These are phyloP conservation scores for Sorex araneus DNA, from an alignment of 2,113 vertebrate species.

Conservation along the genomic window DNA sequence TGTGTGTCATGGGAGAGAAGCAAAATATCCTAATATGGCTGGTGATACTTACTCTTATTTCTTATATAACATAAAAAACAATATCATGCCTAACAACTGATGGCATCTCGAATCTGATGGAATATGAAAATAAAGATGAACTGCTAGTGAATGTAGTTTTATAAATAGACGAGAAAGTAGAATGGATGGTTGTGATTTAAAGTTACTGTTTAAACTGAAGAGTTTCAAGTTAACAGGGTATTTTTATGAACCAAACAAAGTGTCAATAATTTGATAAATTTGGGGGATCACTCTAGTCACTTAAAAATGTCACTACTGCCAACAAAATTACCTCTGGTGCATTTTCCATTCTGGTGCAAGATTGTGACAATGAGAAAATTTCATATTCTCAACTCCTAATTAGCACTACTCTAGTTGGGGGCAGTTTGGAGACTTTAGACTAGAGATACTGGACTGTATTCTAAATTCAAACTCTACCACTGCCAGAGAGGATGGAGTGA, in stretches of 20 bases:
- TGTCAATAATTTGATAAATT: not conserved
- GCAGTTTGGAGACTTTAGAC: constrained; percentile 23
- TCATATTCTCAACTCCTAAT: constrained; percentile 27
- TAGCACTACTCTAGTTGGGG: constrained; percentile 14
- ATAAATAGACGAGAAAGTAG: not conserved
- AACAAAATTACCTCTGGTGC: not conserved
- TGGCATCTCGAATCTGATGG: constrained; percentile 37
- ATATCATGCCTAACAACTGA: not conserved
- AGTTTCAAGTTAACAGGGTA: constrained; percentile 24
- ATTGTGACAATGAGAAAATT: not conserved
- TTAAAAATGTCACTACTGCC: constrained; percentile 37
- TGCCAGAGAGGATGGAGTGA: not conserved
- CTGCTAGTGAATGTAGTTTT: not conserved
- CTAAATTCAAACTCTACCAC: not conserved
- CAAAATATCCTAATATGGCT: not conserved
- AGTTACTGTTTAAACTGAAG: not conserved
- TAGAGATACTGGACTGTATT: not conserved
- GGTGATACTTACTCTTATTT: constrained; percentile 9
- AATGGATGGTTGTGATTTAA: not conserved
- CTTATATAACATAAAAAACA: constrained; percentile 40
- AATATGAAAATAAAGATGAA: not conserved
- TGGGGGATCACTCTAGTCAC: constrained; percentile 9
- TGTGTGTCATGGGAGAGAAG: not conserved
- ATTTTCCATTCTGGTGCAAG: constrained; percentile 40
- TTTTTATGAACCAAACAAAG: not conserved